These are phyloP conservation scores for Pterostichus niger DNA, from an alignment of 2,888 invertebrate genomes.

Conservation along the genomic window DNA sequence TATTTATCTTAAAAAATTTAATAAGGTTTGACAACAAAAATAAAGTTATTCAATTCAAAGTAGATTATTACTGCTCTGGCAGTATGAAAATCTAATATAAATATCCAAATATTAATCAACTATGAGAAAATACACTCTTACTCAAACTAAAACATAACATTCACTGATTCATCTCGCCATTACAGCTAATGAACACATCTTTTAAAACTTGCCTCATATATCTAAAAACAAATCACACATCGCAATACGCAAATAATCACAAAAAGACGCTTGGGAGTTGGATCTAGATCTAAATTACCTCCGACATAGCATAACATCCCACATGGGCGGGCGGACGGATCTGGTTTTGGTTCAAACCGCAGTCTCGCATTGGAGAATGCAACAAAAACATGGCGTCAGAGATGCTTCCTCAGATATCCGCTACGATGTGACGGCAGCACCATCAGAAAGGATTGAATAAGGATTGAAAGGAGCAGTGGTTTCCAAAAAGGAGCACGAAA, in stretches of 20 bases:
- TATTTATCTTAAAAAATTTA: too few relatives aligned
- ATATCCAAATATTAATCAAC: too few relatives aligned
- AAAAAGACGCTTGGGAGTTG: neutral
- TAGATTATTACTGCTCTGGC: too few relatives aligned
- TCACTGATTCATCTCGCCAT: too few relatives aligned
- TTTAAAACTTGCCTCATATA: too few relatives aligned
- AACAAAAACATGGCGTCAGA: constrained; percentile 19
- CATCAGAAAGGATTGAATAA: neutral
- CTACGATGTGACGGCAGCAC: neutral
- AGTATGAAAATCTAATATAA: too few relatives aligned
- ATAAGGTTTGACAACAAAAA: too few relatives aligned
- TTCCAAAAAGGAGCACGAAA: too few relatives aligned
- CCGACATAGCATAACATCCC: constrained; percentile 10
- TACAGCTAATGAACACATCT: too few relatives aligned
- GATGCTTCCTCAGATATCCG: neutral
- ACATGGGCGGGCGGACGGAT: neutral
- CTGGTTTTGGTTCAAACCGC: constrained; percentile 1
- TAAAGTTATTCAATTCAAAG: too few relatives aligned
- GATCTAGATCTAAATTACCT: neutral
- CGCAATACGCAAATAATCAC: constrained; percentile 6
- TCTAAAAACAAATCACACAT: constrained; percentile 2
- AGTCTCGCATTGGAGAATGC: constrained; percentile 2
- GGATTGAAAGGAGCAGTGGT: neutral
- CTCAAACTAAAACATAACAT: too few relatives aligned
- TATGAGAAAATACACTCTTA: too few relatives aligned